These are phyloP conservation scores for Lamprotornis superbus DNA, from an alignment of 2,113 vertebrate species.

Conservation along the genomic window DNA sequence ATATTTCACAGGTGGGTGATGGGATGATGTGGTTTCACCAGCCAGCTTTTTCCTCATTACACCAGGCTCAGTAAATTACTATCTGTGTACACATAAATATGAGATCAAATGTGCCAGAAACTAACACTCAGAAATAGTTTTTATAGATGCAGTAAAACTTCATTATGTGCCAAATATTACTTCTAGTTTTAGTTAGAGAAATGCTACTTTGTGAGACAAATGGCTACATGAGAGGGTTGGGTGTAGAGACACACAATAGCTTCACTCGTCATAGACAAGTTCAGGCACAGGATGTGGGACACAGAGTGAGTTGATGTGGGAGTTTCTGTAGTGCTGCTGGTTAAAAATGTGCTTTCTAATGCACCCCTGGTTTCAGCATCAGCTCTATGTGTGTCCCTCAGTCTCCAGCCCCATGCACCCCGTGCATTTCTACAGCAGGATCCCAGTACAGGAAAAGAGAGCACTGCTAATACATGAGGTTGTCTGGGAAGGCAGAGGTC, in stretches of 20 bases:
- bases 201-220: background rate
- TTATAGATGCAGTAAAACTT: background rate
- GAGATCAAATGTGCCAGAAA: background rate
- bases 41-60: background rate
- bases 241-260: background rate
- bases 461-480: background rate
- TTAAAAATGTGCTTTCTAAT: background rate
- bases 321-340: background rate
- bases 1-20: background rate
- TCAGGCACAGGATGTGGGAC: background rate
- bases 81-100: background rate
- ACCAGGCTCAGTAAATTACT: background rate
- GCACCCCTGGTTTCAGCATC: background rate
- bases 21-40: background rate
- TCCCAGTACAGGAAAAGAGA: background rate
- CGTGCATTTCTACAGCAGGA: background rate
- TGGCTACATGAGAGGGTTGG: background rate
- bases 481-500: background rate
- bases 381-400: background rate
- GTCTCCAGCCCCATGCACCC: rapidly evolving
- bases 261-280: rapidly evolving
- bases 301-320: background rate
- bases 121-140: background rate
- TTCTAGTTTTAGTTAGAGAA: background rate
- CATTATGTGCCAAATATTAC: background rate